Conservation (phyloP, 2,888 invertebrate species). For the Adela reaumurella region DNA sequence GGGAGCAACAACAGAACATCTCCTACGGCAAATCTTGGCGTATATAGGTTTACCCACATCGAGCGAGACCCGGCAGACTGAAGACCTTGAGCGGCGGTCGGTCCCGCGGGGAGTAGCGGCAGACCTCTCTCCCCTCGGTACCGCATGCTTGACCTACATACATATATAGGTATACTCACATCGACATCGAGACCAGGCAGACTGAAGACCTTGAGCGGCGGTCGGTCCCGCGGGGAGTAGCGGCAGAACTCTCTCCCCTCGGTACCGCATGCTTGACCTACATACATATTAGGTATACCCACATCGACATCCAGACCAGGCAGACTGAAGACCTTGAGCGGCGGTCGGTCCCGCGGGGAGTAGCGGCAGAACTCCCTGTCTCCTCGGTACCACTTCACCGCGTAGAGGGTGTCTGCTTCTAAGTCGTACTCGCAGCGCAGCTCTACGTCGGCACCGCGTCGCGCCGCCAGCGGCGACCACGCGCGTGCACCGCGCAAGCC, state of each 20-base stretch:
- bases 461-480: slow-evolving; percentile 62
- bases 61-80: too few species aligned
- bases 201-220: slow-evolving; percentile 63
- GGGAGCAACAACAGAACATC: slow-evolving; percentile 64
- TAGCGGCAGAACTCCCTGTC: slow-evolving; percentile 63
- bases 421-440: slow-evolving; percentile 63
- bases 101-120: slow-evolving; percentile 61
- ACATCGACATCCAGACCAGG: slow-evolving; percentile 61
- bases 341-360: slow-evolving; percentile 61
- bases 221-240: slow-evolving; percentile 61
- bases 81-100: slow-evolving; percentile 64
- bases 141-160: too few species aligned
- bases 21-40: slow-evolving; percentile 62
- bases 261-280: too few species aligned
- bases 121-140: slow-evolving; percentile 65
- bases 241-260: slow-evolving; percentile 64
- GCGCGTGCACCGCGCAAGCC: slow-evolving; percentile 62
- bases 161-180: slow-evolving; percentile 50
- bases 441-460: slow-evolving; percentile 59
- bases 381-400: slow-evolving; percentile 68
- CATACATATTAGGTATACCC: too few species aligned
- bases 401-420: slow-evolving; percentile 63
- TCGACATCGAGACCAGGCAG: too few species aligned
- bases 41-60: slow-evolving; percentile 52
- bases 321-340: slow-evolving; percentile 61